Conservation (phyloP, 1,140 invertebrate genomes). For the Heliconius nattereri region DNA sequence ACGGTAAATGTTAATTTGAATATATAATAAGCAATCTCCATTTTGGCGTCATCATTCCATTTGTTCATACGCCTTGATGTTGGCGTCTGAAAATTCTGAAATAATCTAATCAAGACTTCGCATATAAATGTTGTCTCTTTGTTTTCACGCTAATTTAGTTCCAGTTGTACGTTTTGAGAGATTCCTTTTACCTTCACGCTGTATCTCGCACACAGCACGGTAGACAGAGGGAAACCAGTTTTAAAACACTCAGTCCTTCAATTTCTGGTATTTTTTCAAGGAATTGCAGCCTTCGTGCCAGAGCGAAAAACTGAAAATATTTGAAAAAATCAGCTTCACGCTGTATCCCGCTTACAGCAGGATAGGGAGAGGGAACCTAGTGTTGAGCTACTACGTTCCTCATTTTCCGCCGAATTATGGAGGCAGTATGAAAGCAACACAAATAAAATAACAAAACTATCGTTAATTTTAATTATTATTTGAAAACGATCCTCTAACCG, state of each 20-base stretch:
- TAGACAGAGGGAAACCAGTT: too few relatives aligned
- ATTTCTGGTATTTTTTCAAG: too few relatives aligned
- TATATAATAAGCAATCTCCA: conserved; percentile 33
- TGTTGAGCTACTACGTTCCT: too few relatives aligned
- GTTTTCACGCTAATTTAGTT: not conserved
- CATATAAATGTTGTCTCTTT: conserved; percentile 15
- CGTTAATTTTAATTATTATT: not conserved
- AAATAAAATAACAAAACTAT: not conserved
- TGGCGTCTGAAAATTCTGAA: not conserved
- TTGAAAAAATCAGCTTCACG: too few relatives aligned
- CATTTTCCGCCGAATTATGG: too few relatives aligned
- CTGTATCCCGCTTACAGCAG: too few relatives aligned
- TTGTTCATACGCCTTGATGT: conserved; percentile 12
- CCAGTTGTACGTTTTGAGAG: not conserved
- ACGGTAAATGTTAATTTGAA: conserved; percentile 22
- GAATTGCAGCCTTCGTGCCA: too few relatives aligned
- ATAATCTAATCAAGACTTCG: conserved; percentile 22
- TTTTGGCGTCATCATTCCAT: conserved; percentile 15
- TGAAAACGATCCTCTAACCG: not conserved
- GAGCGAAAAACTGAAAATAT: too few relatives aligned
- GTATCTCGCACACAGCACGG: too few relatives aligned
- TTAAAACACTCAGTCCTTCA: too few relatives aligned
- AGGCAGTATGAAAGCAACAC: too few relatives aligned
- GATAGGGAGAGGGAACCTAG: too few relatives aligned
- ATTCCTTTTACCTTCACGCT: not conserved